These are phyloP conservation scores for Pemphigus obesinymphae DNA, from an alignment of 1,140 invertebrate species.

Conservation along the genomic window DNA sequence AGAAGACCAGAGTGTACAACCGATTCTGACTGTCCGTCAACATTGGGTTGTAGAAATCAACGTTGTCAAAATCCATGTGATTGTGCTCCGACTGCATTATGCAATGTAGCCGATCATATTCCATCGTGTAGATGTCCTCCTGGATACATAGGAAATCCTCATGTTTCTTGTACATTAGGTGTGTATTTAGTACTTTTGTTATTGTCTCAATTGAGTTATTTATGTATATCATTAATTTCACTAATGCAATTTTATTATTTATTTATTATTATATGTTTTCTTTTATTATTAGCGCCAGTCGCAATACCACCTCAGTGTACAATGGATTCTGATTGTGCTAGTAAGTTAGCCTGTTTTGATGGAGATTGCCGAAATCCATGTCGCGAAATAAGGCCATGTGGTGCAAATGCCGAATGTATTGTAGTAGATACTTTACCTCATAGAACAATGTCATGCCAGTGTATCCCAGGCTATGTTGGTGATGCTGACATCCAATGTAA, in stretches of 20 bases:
- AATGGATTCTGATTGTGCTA: slow-evolving; percentile 77
- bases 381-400: slow-evolving; percentile 70
- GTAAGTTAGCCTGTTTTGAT: slow-evolving; percentile 75
- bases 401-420: slow-evolving; percentile 68
- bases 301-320: slow-evolving; percentile 62
- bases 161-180: slow-evolving; percentile 61
- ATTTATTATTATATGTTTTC: too few relatives aligned
- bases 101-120: slow-evolving; percentile 69
- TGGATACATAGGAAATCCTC: slow-evolving; percentile 74
- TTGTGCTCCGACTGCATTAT: slow-evolving; percentile 65
- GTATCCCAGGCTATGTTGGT: slow-evolving; percentile 71
- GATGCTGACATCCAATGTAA: slow-evolving; percentile 77
- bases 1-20: slow-evolving; percentile 69
- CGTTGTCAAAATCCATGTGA: slow-evolving; percentile 75
- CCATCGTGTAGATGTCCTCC: slow-evolving; percentile 76
- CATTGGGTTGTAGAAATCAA: slow-evolving; percentile 68
- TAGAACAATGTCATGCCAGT: slow-evolving; percentile 81
- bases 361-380: slow-evolving; percentile 80
- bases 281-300: slow-evolving; percentile 51
- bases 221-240: neutral
- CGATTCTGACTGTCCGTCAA: slow-evolving; percentile 68
- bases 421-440: slow-evolving; percentile 79
- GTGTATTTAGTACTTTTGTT: slow-evolving; percentile 46
- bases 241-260: neutral
- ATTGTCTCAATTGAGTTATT: neutral